These are phyloP conservation scores for Drosophila novamexicana DNA, from an alignment of 1,140 invertebrate genomes.

Conservation along the genomic window DNA sequence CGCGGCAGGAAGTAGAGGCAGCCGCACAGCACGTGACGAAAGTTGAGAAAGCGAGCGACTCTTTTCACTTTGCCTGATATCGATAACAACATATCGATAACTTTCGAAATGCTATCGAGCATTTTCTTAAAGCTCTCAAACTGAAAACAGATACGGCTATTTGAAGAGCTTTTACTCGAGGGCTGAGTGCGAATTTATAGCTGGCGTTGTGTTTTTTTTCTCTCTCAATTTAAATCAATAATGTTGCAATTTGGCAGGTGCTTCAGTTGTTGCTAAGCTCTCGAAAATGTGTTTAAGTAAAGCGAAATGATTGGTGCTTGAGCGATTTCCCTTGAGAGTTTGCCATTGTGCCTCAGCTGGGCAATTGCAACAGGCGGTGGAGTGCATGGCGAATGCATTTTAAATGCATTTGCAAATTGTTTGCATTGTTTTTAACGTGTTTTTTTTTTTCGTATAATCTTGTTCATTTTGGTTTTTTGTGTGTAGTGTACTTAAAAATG, in stretches of 20 bases:
- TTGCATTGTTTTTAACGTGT: constrained; percentile 50
- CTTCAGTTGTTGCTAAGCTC: neutral
- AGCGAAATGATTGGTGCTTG: constrained; percentile 34
- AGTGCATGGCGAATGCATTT: constrained; percentile 57
- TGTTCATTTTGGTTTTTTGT: constrained; percentile 12
- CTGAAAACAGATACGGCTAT: no score
- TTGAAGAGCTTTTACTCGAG: no score
- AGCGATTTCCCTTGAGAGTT: constrained; percentile 35
- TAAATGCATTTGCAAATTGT: constrained; percentile 62
- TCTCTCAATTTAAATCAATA: no score
- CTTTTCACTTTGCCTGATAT: neutral
- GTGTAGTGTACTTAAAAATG: constrained; percentile 38
- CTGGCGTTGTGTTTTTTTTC: no score
- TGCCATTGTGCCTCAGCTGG: constrained; percentile 14
- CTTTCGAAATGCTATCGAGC: neutral
- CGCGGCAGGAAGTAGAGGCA: neutral
- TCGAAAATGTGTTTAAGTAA: constrained; percentile 13
- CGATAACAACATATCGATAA: constrained; percentile 3
- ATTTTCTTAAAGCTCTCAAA: no score
- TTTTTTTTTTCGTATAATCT: neutral
- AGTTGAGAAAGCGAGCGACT: neutral
- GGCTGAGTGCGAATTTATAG: no score
- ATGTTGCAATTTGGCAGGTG: no score
- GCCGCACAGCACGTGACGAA: neutral
- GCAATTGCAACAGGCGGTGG: constrained; percentile 72